phyloP scores from a whole-genome alignment of 1,140 invertebrate genomes.

The Bicyclus anynana region DNA sequence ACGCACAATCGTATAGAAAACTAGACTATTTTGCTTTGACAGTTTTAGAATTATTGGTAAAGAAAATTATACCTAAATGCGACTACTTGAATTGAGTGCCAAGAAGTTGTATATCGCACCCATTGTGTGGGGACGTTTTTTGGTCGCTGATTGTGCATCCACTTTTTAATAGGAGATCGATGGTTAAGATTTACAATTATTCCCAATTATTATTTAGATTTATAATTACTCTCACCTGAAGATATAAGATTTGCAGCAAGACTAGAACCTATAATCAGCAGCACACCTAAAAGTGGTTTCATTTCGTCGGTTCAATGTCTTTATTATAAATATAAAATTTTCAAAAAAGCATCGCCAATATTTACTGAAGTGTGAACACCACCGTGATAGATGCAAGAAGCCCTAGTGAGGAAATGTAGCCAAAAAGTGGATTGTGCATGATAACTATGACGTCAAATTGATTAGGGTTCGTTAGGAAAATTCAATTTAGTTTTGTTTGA shows the following conservation, averaged over 20 bases:
- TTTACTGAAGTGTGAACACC: background rate
- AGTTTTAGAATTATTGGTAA: too few species aligned
- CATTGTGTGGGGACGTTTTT: too few species aligned
- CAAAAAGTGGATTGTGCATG: background rate
- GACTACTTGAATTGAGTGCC: too few species aligned
- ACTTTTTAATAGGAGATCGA: too few species aligned
- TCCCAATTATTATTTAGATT: too few species aligned
- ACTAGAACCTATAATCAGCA: slow-evolving; percentile 34
- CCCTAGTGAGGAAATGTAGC: background rate
- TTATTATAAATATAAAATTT: background rate
- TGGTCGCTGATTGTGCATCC: too few species aligned
- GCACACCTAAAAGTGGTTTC: slow-evolving; percentile 36
- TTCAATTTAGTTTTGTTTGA: background rate
- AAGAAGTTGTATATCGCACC: too few species aligned
- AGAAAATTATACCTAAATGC: too few species aligned
- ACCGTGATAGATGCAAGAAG: background rate
- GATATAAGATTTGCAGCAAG: slow-evolving; percentile 36
- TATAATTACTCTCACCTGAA: slow-evolving; percentile 42
- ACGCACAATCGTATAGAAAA: too few species aligned
- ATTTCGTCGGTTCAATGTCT: slow-evolving; percentile 29
- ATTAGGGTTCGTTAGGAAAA: background rate
- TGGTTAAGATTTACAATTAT: too few species aligned
- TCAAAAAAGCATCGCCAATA: background rate
- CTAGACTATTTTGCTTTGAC: too few species aligned
- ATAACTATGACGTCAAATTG: background rate